These are phyloP conservation scores for Popillia japonica DNA, from an alignment of 1,140 invertebrate species.

Conservation along the genomic window DNA sequence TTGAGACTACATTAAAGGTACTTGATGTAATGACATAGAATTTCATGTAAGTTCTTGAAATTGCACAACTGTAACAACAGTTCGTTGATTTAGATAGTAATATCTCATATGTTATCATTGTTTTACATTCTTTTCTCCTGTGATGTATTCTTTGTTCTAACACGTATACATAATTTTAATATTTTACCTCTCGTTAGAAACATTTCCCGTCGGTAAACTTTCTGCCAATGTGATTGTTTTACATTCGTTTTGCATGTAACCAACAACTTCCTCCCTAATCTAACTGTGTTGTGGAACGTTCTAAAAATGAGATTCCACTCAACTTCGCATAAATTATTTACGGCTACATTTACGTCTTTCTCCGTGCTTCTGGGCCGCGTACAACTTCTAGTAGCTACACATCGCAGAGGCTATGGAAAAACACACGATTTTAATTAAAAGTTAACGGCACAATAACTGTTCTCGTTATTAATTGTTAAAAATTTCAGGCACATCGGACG, in stretches of 20 bases:
- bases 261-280: neutral
- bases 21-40: no score
- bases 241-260: neutral
- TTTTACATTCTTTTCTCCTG: no score
- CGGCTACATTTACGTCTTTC: neutral
- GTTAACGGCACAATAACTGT: slow-evolving; percentile 29
- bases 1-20: no score
- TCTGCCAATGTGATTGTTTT: neutral
- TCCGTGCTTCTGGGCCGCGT: neutral
- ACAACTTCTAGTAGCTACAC: neutral
- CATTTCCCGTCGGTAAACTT: no score
- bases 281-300: neutral
- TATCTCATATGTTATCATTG: no score
- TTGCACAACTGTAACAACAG: no score
- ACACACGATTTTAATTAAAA: slow-evolving; percentile 31
- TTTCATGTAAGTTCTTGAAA: no score
- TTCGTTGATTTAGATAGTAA: no score
- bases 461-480: slow-evolving; percentile 27
- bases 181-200: no score
- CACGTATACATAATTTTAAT: no score
- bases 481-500: slow-evolving; percentile 2
- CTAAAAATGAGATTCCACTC: neutral
- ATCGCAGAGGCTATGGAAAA: neutral
- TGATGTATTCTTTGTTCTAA: no score
- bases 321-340: slow-evolving; percentile 1